Conservation (phyloP, 2,888 invertebrate species). For the Sinhomidia bicolor region DNA sequence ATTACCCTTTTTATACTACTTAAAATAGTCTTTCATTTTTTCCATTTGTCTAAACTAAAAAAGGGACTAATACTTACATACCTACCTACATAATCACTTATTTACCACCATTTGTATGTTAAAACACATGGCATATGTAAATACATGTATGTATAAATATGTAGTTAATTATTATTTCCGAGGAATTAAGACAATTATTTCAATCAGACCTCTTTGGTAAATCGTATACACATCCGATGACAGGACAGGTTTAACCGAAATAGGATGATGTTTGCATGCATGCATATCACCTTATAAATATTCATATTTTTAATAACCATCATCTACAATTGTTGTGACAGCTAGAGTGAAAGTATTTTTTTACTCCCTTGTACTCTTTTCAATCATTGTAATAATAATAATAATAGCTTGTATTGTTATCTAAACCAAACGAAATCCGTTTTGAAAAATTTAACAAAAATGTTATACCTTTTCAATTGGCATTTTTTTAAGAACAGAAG, state of each 20-base stretch:
- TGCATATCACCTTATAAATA: slow-evolving; percentile 40
- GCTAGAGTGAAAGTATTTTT: slow-evolving; percentile 21
- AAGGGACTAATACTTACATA: not conserved
- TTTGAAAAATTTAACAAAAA: slow-evolving; percentile 1
- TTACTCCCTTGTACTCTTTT: not conserved
- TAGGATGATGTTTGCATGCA: slow-evolving; percentile 21
- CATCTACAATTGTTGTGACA: slow-evolving; percentile 22
- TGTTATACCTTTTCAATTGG: not conserved
- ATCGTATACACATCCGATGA: slow-evolving; percentile 30
- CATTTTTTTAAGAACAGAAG: not conserved
- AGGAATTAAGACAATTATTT: slow-evolving; percentile 59
- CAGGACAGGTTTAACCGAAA: not conserved
- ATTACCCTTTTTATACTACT: too few species aligned
- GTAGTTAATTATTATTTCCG: slow-evolving; percentile 45
- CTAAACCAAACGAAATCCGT: not conserved
- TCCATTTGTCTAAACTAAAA: not conserved
- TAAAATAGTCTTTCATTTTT: not conserved
- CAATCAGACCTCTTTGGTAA: slow-evolving; percentile 40
- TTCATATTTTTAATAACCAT: slow-evolving; percentile 28
- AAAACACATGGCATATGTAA: too few species aligned
- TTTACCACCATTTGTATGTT: not conserved
- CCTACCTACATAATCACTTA: too few species aligned
- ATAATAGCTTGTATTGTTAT: slow-evolving; percentile 36
- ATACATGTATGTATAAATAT: not conserved
- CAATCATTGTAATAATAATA: not conserved